Evolutionary conservation across 2,113 vertebrate species (phyloP).

Genomic region (Arenaria interpres): DNA sequence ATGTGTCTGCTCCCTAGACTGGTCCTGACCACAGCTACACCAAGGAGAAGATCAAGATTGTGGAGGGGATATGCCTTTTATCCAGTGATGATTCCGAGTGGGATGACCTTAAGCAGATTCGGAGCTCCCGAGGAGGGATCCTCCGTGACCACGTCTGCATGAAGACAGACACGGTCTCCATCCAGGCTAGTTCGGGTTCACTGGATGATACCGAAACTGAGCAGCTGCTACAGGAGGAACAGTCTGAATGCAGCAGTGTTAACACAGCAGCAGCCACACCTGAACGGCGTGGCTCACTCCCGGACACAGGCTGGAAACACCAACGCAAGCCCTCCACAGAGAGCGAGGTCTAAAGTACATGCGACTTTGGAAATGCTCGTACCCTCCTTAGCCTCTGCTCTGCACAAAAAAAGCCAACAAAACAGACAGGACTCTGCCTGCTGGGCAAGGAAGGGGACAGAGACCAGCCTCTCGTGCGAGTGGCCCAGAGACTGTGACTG

Average conservation of each 20-base stretch:
- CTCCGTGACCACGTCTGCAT: constrained; percentile 94
- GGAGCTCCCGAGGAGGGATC: constrained; percentile 88
- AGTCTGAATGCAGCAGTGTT: constrained; percentile 94
- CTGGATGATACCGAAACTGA: constrained; percentile 95
- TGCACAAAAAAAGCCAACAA: not conserved
- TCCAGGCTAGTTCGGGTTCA: constrained; percentile 94
- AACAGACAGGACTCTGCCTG: constrained; percentile 20
- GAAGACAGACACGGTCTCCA: constrained; percentile 95
- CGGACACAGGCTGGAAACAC: constrained; percentile 93
- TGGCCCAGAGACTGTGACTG: constrained; percentile 31
- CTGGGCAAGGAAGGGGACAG: constrained; percentile 1
- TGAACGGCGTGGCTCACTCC: constrained; percentile 87
- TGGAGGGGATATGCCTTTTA: constrained; percentile 95
- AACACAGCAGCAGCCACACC: constrained; percentile 84
- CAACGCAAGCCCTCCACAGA: constrained; percentile 91
- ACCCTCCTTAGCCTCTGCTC: constrained; percentile 26
- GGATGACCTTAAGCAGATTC: constrained; percentile 96
- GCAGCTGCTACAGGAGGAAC: constrained; percentile 95
- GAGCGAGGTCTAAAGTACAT: constrained; percentile 86
- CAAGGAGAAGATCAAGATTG: constrained; percentile 97
- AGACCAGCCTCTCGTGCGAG: not conserved
- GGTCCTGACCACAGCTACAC: constrained; percentile 88
- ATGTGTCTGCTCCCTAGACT: constrained; percentile 72
- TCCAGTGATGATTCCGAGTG: constrained; percentile 91
- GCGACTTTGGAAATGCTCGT: not conserved